Conservation (phyloP, 1,140 invertebrate species). For the Drosophila sp. region DNA sequence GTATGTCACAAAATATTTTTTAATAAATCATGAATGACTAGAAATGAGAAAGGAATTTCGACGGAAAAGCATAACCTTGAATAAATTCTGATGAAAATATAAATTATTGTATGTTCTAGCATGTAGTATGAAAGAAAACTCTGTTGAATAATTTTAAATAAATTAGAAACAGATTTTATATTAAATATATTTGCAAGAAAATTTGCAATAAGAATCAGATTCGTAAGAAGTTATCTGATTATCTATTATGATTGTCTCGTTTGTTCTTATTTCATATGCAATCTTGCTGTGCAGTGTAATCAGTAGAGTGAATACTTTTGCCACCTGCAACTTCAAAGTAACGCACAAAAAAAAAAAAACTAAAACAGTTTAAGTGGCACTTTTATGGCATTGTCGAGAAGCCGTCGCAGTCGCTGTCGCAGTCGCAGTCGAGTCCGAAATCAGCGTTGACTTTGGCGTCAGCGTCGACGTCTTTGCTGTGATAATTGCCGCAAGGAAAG, state of each 20-base stretch:
- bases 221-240: neutral
- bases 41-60: too few relatives aligned
- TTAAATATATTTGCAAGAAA: neutral
- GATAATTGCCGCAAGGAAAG: conserved; percentile 60
- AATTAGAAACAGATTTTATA: too few relatives aligned
- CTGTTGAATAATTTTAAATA: too few relatives aligned
- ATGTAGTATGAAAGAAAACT: too few relatives aligned
- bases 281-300: conserved; percentile 16
- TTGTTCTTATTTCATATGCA: conserved; percentile 2
- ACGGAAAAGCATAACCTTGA: too few relatives aligned
- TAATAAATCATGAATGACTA: too few relatives aligned
- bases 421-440: neutral
- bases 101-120: too few relatives aligned
- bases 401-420: conserved; percentile 17
- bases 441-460: conserved; percentile 1
- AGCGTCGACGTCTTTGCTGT: conserved; percentile 32
- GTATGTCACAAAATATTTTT: too few relatives aligned
- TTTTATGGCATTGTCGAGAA: conserved; percentile 72
- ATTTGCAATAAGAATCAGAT: neutral
- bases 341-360: conserved; percentile 56
- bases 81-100: too few relatives aligned
- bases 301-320: neutral
- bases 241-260: neutral
- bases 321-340: conserved; percentile 65
- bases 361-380: conserved; percentile 81